Evolutionary conservation across 2,888 invertebrate genomes (phyloP), one percentile per base, ranked within the genome.

Genomic region (Drosophila recens): DNA sequence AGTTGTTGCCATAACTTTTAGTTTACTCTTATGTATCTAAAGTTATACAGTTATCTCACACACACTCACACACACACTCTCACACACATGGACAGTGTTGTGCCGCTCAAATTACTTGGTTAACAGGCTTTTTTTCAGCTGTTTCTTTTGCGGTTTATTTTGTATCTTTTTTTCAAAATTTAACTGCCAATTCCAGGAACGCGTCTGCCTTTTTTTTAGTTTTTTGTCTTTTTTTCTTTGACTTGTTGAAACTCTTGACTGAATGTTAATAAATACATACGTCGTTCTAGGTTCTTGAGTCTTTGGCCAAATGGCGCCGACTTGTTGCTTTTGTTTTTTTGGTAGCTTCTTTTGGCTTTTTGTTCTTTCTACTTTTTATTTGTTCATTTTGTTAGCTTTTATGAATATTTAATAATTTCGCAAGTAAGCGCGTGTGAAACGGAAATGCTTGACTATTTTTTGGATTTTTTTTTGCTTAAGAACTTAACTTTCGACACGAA

Each of bases 131-230:
- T 68, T 67, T 65, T 68, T 71, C 40, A 72, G 53, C 75, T 67
- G 63, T 67, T 74, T 10, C 68, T 40, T 63, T 53, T 67, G 61
- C 56, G 67, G 67, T 68, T 70, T 48, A 57, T 84, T 56, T 45
- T 59, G 43, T 20, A 20, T 38, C 43, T 23, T 58, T 82, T 82
- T 85, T 87, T 80, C 51, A 65, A 89, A 89, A 89, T 72, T 85
- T 85, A 89, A 87, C 87, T 72, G 89, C 87, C 88, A 89, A 81
- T 87, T 87, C 87, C 89, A 70, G 79, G 88, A 87, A 71, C 72
- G 75, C 74, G 68, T 67, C 30, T 46, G 23, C 23, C 11, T 62
- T 38, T 38, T 38, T 40, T 27, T 63, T 3, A 2, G 40, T 27
- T 53, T 36, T 2, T 64, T 34, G 38, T 20, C 48, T 36, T 3